Conservation (phyloP, 2,888 invertebrate genomes). For the Myopa testacea region DNA sequence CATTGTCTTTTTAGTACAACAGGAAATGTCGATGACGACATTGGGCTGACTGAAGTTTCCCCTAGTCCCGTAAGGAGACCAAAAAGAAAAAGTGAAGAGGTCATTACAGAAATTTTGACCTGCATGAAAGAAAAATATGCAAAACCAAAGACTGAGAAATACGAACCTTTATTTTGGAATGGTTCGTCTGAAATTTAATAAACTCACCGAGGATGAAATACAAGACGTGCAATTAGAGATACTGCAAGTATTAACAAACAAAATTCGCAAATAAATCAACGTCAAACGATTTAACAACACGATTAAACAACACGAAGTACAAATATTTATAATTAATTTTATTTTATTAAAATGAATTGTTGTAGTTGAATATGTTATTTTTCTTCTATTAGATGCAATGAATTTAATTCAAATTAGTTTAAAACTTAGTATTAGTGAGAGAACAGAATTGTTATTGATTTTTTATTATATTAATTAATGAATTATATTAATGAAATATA, state of each 20-base stretch:
- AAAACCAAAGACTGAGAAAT: no score
- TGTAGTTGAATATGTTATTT: neutral
- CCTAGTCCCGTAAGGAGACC: neutral
- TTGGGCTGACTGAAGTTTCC: no score
- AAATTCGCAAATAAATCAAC: neutral
- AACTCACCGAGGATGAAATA: neutral
- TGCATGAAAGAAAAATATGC: neutral
- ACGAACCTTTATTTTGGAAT: no score
- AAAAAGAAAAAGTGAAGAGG: neutral
- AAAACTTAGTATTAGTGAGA: neutral
- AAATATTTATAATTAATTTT: neutral
- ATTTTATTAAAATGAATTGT: neutral
- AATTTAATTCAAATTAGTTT: neutral
- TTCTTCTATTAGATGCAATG: neutral
- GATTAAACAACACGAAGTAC: neutral
- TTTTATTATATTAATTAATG: neutral
- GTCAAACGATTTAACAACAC: neutral
- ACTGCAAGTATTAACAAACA: no score
- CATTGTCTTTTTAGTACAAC: no score
- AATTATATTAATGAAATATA: neutral
- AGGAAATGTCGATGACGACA: no score
- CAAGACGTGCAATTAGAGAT: neutral
- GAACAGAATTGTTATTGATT: neutral
- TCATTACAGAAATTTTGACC: neutral
- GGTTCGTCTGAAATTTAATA: no score